Conservation (phyloP, 1,140 invertebrate species). For the Manduca sexta region DNA sequence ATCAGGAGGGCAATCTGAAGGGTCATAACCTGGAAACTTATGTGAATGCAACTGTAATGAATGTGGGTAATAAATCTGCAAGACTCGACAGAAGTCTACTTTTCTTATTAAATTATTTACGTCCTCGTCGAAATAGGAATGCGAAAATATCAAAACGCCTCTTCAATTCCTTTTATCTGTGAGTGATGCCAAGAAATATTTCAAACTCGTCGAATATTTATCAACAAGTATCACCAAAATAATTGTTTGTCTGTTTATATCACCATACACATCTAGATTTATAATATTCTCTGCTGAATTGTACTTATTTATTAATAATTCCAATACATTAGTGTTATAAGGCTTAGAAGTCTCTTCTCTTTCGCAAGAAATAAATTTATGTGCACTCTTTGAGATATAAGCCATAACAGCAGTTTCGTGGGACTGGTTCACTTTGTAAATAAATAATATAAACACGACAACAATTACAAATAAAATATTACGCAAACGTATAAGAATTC, state of each 20-base stretch:
- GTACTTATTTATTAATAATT: conserved; percentile 14
- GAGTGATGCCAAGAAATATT: conserved; percentile 36
- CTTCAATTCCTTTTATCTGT: conserved; percentile 30
- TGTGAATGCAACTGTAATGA: conserved; percentile 33
- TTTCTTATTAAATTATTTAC: conserved; percentile 26
- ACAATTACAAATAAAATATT: conserved; percentile 5
- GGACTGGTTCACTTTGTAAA: conserved; percentile 5
- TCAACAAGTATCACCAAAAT: conserved; percentile 33
- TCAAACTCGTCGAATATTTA: conserved; percentile 19
- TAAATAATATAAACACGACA: background rate
- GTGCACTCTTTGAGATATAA: conserved; percentile 6
- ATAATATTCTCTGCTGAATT: conserved; percentile 28
- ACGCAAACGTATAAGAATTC: background rate
- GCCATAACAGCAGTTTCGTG: conserved; percentile 1
- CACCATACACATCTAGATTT: conserved; percentile 30
- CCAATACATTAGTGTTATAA: conserved; percentile 7
- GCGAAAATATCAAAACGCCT: conserved; percentile 41
- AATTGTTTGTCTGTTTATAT: conserved; percentile 18
- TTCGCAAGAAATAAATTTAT: conserved; percentile 12
- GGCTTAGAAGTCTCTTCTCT: background rate
- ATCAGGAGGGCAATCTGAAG: conserved; percentile 26
- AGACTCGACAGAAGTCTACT: conserved; percentile 38
- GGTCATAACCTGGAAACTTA: conserved; percentile 32
- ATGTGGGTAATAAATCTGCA: conserved; percentile 47
- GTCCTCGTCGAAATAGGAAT: conserved; percentile 30